Evolutionary conservation across 2,113 vertebrate species (phyloP).

Genomic region (Typhlomys cinereus): DNA sequence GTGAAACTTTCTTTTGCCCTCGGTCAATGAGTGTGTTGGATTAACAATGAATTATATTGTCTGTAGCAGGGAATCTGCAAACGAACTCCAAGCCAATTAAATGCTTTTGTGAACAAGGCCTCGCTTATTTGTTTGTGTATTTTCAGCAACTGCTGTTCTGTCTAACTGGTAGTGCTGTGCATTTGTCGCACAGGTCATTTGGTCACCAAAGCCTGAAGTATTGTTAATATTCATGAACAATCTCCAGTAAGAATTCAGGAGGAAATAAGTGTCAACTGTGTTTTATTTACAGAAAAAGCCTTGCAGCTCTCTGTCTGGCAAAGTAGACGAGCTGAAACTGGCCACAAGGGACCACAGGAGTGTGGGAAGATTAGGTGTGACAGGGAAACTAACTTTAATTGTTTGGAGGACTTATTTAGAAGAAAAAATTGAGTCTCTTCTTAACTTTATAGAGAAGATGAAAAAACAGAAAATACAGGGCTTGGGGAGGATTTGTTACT

Average conservation of each 20-base stretch:
- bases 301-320: background rate
- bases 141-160: slow-evolving; percentile 15
- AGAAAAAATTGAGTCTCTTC: slow-evolving; percentile 4
- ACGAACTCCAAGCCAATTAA: background rate
- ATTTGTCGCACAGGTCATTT: slow-evolving; percentile 20
- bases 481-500: background rate
- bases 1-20: background rate
- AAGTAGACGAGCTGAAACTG: background rate
- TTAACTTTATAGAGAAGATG: slow-evolving; percentile 14
- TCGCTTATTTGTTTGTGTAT: background rate
- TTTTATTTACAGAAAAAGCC: background rate
- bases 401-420: background rate
- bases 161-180: background rate
- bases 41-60: background rate
- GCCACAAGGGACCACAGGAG: background rate
- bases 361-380: background rate
- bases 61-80: background rate
- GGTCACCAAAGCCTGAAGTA: background rate
- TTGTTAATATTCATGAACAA: background rate
- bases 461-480: background rate
- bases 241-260: too few species aligned
- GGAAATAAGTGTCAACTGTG: too few species aligned
- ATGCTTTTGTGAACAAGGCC: slow-evolving; percentile 1
- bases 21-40: background rate
- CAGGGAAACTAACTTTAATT: background rate